Base-by-base conservation (phyloP, 2,888 invertebrate genomes). In the Catocala nupta region DNA sequence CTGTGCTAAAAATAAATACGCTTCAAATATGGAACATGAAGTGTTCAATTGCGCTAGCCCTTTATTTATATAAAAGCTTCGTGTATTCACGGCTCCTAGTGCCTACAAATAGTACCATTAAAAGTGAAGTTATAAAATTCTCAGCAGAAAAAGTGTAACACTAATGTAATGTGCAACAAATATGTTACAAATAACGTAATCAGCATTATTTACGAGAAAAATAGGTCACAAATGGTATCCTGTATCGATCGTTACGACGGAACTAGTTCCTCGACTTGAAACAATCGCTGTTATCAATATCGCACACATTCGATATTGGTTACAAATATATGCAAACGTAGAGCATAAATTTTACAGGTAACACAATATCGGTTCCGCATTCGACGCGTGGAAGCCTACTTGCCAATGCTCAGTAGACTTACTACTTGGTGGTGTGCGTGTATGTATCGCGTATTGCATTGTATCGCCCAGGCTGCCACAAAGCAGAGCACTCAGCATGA, bases 401-500 rank as follows among this genome's bases (percentile, higher is more conserved):
- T 77, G 77, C 70, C 68, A 71, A 68, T 77, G 81, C 75, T 80
- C 70, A 77, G 81, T 72, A 74, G 77, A 75, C 68, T 79, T 68
- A 70, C 58, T 72, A 65, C 62, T 73, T 71, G 73, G 75, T 79
- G 75, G 77, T 74, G 68, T 68, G 70, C 71, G 65, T 71, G 62
- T 59, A 71, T 65, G 74, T 75, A 71, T 74, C 71, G 68, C 68
- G 87, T 85, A 87, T 87, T 85, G 89, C 89, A 92, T 91, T 91
- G 92, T 91, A 89, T 88, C 89, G 87, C 85, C 80, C 82, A 81
- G 86, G 80, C 86, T 84, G 87, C 89, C 89, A 91, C 92, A 93
- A 93, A 92, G 92, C 93, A 88, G 90, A 90, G 91, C 92, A 93
- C 93, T 93, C 92, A 90, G 89, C 86, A 88, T 83, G 92, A 93